Base-by-base conservation (phyloP, 2,888 invertebrate species). In the Stratiomys singularior region DNA sequence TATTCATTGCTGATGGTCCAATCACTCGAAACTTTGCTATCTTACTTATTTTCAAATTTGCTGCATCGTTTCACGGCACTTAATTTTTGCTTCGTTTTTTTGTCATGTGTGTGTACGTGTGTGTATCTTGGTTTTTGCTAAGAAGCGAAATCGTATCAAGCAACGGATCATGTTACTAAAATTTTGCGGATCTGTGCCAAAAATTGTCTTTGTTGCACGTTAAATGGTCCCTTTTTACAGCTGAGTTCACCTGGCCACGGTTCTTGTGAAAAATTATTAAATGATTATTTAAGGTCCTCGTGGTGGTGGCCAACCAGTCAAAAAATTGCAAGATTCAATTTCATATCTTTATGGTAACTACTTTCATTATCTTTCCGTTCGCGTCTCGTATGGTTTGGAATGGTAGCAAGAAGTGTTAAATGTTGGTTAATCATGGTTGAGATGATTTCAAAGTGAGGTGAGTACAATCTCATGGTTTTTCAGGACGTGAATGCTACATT, bases 221-320 rank as follows among this genome's bases (percentile, higher is more conserved):
- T 74, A 74, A 74, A 58, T 58, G 60, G 23, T 13, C 37, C 18
- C 58, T 58, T 74, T 72, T 74, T 60, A 74, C 74, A 74, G 74
- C 23, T 74, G 74, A 74, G 37, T 28, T 44, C 56, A 74, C 44
- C 74, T 27, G 74, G 37, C 60, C 37, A 15, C 27, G 25, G 58
- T 58, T 74, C 44, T 74, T 58, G 13, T 21, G 37, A 74, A 74
- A 74, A 74, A 44, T 30, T 25, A 74, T 7, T 30, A 25, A 58
- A 52, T 74, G 4, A 37, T 60, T 37, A 37, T 37, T 37, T 37
- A 5, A 3, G 27, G 30, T n/a, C 37, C 21, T 74, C 74, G 60
- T 37, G 37, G 23, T 74, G 74, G 74, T 74, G 74, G 74, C 23
- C 74, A 30, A 9, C 28, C 60, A 37, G 23, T 74, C 72, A 72